These are phyloP conservation scores for Pocillopora verrucosa DNA, from an alignment of 64 coral and sea anemone species.

Conservation along the genomic window DNA sequence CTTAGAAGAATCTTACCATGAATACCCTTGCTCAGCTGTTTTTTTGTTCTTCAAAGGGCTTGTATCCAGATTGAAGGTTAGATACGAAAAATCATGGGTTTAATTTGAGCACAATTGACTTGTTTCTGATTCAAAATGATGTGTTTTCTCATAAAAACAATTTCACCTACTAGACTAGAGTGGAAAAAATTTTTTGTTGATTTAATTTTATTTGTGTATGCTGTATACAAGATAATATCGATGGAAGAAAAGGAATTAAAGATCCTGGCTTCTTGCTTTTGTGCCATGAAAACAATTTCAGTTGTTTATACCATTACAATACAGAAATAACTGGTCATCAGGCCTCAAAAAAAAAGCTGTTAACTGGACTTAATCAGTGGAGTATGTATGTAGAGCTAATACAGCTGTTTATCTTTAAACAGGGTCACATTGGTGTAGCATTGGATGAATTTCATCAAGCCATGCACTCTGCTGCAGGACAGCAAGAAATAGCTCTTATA, in stretches of 20 bases:
- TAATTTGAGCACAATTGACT: too few species aligned
- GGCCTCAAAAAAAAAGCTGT: too few species aligned
- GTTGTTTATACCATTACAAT: too few species aligned
- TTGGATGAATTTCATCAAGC: slow-evolving; percentile 88
- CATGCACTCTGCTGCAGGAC: slow-evolving; percentile 74
- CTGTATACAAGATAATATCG: too few species aligned
- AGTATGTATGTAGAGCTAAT: too few species aligned
- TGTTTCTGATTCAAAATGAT: too few species aligned
- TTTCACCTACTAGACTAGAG: too few species aligned
- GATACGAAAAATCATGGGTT: background rate
- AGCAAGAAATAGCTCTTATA: slow-evolving; percentile 93
- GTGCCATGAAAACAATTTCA: background rate
- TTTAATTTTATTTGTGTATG: too few species aligned
- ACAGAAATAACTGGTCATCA: too few species aligned
- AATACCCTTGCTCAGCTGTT: slow-evolving; percentile 86
- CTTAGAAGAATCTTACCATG: slow-evolving; percentile 83
- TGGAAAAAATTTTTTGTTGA: too few species aligned
- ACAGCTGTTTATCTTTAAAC: slow-evolving; percentile 2
- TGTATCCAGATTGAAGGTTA: slow-evolving; percentile 87
- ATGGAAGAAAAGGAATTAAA: background rate
- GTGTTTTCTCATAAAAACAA: too few species aligned
- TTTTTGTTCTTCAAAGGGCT: slow-evolving; percentile 93
- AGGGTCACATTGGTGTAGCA: slow-evolving; percentile 69
- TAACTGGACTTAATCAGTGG: too few species aligned
- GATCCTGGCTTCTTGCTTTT: background rate